A percentile compares a stretch with the other conserved stretches of the same genome.
Conservation (phyloP, 2,888 invertebrate species). For the Phaonia tiefii region DNA sequence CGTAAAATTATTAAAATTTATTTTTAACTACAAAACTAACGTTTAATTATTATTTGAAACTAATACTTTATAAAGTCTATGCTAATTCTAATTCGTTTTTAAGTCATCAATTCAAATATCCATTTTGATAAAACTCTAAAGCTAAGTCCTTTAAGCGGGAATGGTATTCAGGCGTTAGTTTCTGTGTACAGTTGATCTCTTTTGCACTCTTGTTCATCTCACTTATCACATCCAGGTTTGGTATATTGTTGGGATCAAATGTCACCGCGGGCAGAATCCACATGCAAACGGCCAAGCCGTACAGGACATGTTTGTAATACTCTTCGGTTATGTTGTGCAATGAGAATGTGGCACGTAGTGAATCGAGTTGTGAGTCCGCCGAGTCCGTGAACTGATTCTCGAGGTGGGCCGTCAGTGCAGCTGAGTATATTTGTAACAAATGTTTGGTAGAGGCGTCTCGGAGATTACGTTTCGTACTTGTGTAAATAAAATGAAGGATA, state of each 20-base stretch:
- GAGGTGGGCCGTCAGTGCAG: constrained; percentile 72
- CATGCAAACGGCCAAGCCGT: constrained; percentile 77
- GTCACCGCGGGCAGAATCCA: constrained; percentile 80
- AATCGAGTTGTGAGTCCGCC: constrained; percentile 66
- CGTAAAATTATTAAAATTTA: too few relatives aligned
- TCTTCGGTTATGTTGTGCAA: constrained; percentile 75
- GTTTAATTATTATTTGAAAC: too few relatives aligned
- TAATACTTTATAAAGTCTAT: too few relatives aligned
- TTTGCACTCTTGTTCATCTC: constrained; percentile 73
- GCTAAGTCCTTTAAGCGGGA: constrained; percentile 76
- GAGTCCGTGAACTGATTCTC: constrained; percentile 70
- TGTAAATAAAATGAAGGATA: constrained; percentile 78
- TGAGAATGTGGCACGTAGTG: constrained; percentile 72
- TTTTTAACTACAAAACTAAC: too few relatives aligned
- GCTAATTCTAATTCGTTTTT: too few relatives aligned
- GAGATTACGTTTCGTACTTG: constrained; percentile 77
- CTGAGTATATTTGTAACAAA: constrained; percentile 75
- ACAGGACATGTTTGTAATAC: constrained; percentile 75
- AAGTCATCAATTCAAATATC: constrained; percentile 70
- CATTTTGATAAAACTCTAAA: constrained; percentile 77
- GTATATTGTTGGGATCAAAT: constrained; percentile 78
- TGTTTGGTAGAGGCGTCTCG: constrained; percentile 74
- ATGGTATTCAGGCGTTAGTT: constrained; percentile 78
- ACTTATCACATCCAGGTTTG: constrained; percentile 77
- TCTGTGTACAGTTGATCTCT: constrained; percentile 76